phyloP scores from a whole-genome alignment of 2,888 invertebrate genomes.

The Leucophenga montana region DNA sequence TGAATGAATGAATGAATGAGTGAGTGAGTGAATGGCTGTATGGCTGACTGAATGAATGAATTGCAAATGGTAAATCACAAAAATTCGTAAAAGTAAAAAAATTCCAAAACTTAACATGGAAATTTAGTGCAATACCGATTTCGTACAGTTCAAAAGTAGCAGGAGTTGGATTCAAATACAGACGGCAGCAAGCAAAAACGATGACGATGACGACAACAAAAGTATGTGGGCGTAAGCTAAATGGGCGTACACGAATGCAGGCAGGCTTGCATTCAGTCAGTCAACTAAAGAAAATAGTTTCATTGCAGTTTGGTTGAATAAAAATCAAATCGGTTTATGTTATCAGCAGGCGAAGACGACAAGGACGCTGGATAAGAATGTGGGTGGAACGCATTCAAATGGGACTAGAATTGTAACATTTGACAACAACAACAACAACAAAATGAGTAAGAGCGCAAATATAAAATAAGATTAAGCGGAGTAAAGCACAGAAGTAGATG shows the following conservation, averaged over 20 bases:
- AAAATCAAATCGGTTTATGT: conserved; percentile 8
- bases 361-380: too few species aligned
- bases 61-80: neutral
- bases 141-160: too few species aligned
- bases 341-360: neutral
- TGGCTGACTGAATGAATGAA: neutral
- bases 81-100: too few species aligned
- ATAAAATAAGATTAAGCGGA: neutral
- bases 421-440: neutral
- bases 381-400: neutral
- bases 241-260: too few species aligned
- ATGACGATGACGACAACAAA: too few species aligned
- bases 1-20: neutral
- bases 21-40: neutral
- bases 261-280: too few species aligned
- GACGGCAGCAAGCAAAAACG: too few species aligned
- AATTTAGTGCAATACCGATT: neutral
- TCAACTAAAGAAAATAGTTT: too few species aligned
- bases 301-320: neutral
- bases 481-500: neutral
- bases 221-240: too few species aligned
- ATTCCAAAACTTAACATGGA: neutral
- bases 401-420: neutral
- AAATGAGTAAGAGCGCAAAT: neutral
- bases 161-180: too few species aligned